These are phyloP conservation scores for Cyrtodaria siliqua DNA, from an alignment of 2,888 invertebrate species.

Conservation along the genomic window DNA sequence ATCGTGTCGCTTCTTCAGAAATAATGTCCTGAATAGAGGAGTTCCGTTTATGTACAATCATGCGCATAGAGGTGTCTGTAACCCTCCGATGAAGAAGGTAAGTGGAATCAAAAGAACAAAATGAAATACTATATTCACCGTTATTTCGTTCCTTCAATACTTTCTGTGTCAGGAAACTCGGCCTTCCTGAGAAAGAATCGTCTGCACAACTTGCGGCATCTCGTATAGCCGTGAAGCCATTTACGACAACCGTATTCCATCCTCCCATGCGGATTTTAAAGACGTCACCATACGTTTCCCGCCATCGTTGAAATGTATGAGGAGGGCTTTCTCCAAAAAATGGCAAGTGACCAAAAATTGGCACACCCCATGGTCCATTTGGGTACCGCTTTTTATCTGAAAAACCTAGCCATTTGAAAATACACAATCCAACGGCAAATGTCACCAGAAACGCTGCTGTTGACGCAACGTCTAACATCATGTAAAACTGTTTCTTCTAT, in stretches of 20 bases:
- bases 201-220: conserved; percentile 32
- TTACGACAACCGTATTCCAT: conserved; percentile 60
- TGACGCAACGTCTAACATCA: too few relatives aligned
- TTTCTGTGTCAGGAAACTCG: conserved; percentile 43
- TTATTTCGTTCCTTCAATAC: conserved; percentile 12
- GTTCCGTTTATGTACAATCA: too few relatives aligned
- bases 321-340: conserved; percentile 54
- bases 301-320: conserved; percentile 47
- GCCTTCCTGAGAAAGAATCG: conserved; percentile 57
- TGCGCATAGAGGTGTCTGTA: too few relatives aligned
- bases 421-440: too few relatives aligned
- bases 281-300: conserved; percentile 62
- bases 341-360: conserved; percentile 66
- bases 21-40: too few relatives aligned
- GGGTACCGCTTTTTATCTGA: conserved; percentile 16
- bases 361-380: conserved; percentile 61
- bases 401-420: too few relatives aligned
- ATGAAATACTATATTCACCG: conserved; percentile 18
- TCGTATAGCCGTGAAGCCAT: conserved; percentile 48
- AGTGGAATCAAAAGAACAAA: conserved; percentile 10
- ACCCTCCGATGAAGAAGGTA: too few relatives aligned
- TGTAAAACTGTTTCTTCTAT: too few relatives aligned
- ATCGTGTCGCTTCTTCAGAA: too few relatives aligned
- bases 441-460: too few relatives aligned
- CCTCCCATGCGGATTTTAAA: conserved; percentile 63